A percentile compares a stretch with the other conserved stretches of the same genome.
phyloP scores from a whole-genome alignment of 2,888 invertebrate species.

The Calliphora vomitoria region DNA sequence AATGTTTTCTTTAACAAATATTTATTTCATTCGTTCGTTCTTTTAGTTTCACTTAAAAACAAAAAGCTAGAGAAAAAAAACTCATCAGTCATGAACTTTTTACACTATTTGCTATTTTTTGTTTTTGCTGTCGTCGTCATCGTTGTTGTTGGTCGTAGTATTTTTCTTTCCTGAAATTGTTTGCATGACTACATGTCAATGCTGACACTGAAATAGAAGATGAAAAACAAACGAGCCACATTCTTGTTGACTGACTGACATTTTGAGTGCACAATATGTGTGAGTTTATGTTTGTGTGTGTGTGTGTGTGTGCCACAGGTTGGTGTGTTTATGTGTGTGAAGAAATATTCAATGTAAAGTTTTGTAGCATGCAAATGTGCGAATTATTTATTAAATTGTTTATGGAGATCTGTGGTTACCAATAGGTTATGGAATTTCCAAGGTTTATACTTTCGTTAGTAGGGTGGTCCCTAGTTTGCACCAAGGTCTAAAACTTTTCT shows the following conservation, averaged over 20 bases:
- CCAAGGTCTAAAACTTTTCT: too few relatives aligned
- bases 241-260: slow-evolving; percentile 73
- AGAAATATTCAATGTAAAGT: slow-evolving; percentile 2
- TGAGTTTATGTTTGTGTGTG: slow-evolving; percentile 8
- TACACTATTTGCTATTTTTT: slow-evolving; percentile 62
- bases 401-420: not conserved
- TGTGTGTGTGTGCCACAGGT: not conserved
- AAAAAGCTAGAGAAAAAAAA: not conserved
- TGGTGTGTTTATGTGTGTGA: not conserved
- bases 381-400: not conserved
- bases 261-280: slow-evolving; percentile 72
- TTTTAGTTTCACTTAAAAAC: slow-evolving; percentile 56
- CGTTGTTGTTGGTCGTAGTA: slow-evolving; percentile 43
- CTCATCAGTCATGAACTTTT: slow-evolving; percentile 73
- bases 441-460: too few relatives aligned
- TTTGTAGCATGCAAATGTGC: not conserved
- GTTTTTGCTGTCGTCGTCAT: slow-evolving; percentile 23
- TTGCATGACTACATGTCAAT: slow-evolving; percentile 74
- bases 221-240: slow-evolving; percentile 73
- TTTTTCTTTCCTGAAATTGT: slow-evolving; percentile 73
- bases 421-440: not conserved
- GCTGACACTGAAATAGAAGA: slow-evolving; percentile 74
- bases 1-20: slow-evolving; percentile 71
- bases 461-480: too few relatives aligned
- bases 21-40: slow-evolving; percentile 60